Base-by-base conservation (phyloP, 2,113 vertebrate genomes). In the Malaclemys terrapin region DNA sequence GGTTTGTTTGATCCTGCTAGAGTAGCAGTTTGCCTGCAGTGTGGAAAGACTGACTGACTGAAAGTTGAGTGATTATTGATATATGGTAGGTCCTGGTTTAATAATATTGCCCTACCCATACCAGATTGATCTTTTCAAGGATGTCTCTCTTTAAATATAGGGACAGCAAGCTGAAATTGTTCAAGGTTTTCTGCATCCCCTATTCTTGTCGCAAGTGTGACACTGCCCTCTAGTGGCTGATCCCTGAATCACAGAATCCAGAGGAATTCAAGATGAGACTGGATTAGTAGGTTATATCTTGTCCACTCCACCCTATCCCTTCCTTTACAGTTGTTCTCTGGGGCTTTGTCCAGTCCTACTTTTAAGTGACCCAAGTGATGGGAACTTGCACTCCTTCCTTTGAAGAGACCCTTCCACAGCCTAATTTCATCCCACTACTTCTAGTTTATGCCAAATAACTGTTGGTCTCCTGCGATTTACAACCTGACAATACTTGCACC, bases 201-300 rank as follows among this genome's bases (percentile, higher is more conserved):
- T 31, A 57, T 10, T 76, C 78, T 24, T 62, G 75, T 54, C 42
- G 62, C 83, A 92, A 11, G 45, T 81, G 84, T 35, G 38, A 83
- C 93, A 79, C 94, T 97, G 97, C 50, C 98, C 97, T 94, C 98
- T 97, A 82, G 94, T 96, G 98, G 94, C 69, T 94, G 82, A 56
- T 50, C 79, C 93, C 56, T 93, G 83, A 90, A 59, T 80, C 78
- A 62, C 84, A 95, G 27, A 89, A 79, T 87, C 2, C 27, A 25
- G 69, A 76, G 50, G n/a, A 22, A 47, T 31, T 57, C 24, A 31
- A 38, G 53, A 42, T 35, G 78, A 2, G 25, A 72, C 80, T 10
- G 54, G 31, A 89, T 76, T 0, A 59, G 10, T 0, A 75, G 12
- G 45, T 13, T 24, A 6, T 5, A 50, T 72, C 78, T 13, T 1